Evolutionary conservation across 64 coral and sea anemone species (phyloP), one percentile per base, ranked within the genome.

Genomic region (Dendrophyllia cribrosa): DNA sequence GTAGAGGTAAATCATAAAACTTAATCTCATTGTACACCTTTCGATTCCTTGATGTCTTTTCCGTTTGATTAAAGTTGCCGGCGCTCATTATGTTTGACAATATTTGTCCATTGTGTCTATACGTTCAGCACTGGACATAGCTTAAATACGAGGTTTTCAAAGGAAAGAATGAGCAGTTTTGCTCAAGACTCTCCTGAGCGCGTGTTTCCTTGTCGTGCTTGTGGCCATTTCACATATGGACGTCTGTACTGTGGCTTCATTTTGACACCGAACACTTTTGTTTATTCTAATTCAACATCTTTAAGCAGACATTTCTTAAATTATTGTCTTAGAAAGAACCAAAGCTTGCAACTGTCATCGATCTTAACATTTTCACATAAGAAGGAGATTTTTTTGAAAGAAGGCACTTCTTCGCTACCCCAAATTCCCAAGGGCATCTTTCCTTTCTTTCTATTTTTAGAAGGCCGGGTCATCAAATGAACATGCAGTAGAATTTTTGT

Each of bases 31-130:
- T 75, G 72, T 75, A 6, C 72, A 75, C 0, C 3, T 15, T 34
- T 12, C 3, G 60, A 3, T 14, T 34, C 26, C 45, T 72, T 4
- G 7, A 6, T 69, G 21, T 44, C 70, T 25, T 72, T 72, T 47
- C 43, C 66, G 43, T 43, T 3, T 16, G 13, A 20, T 20, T 19
- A 7, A 6, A 9, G 53, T 9, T 56, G 53, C 5, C 53, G 15
- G 15, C 6, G 5, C 46, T 50, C 46, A 51, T 75, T 75, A 75
- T 51, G 53, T 79, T 5, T 66, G 80, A 11, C 62, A 68, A 84
- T 84, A 51, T 84, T 68, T 84, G 60, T 8, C 80, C 45, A 51
- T 2, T 84, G 19, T 84, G 20, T 84, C 62, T 68, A 51, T 63
- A 22, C 20, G 7, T 50, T 20, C 1, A 50, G 9, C 9, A 17